Evolutionary conservation across 2,797 vertebrate species (phyloP).

Genomic region (Phrynocephalus vlangalii): DNA sequence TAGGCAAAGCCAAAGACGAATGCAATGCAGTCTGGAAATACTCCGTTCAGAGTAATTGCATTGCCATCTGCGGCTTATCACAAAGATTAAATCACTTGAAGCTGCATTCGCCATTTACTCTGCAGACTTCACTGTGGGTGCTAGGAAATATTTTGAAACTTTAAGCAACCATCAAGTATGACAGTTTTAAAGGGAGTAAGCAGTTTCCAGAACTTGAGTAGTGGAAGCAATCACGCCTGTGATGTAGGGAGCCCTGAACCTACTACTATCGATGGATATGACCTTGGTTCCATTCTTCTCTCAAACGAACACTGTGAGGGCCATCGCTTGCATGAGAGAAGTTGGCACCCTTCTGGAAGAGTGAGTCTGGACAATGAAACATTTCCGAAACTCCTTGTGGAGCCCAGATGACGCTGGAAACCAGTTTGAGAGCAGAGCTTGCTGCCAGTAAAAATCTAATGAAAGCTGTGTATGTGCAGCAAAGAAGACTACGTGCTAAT

Average conservation of each 20-base stretch:
- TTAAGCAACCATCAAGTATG: not conserved
- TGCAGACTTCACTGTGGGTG: not conserved
- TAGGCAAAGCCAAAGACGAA: not conserved
- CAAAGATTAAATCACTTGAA: not conserved
- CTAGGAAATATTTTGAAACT: not conserved
- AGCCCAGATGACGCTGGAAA: constrained; percentile 55
- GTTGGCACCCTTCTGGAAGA: not conserved
- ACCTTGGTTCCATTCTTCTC: not conserved
- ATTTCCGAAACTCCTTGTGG: constrained; percentile 52
- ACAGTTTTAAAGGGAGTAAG: not conserved
- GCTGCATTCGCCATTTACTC: not conserved
- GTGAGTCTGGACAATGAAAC: not conserved
- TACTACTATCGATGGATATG: not conserved
- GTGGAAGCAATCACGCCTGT: not conserved
- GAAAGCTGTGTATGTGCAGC: constrained; percentile 54
- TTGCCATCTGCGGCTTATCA: too few species aligned
- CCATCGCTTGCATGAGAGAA: not conserved
- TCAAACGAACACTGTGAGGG: not conserved
- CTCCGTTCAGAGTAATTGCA: not conserved
- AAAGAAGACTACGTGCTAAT: constrained; percentile 56
- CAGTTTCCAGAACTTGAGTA: not conserved
- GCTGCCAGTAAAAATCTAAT: constrained; percentile 68
- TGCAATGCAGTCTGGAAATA: not conserved
- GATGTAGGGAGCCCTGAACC: not conserved
- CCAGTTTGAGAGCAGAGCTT: constrained; percentile 66